A percentile compares a stretch with the other conserved stretches of the same genome.
These are phyloP conservation scores for Antennarius maculatus DNA, from an alignment of 2,797 vertebrate genomes.

Conservation along the genomic window DNA sequence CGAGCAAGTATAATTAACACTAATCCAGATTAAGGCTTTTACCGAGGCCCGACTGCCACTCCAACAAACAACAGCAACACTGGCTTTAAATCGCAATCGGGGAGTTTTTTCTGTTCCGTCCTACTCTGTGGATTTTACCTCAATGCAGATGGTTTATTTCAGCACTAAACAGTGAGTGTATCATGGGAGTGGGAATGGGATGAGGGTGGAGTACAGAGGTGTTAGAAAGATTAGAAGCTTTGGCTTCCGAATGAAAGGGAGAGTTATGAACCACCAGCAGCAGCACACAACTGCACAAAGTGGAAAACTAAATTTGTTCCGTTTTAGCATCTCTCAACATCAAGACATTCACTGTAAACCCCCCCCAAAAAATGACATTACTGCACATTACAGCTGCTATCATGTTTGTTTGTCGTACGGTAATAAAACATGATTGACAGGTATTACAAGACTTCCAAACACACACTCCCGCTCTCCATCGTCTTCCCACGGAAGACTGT, in stretches of 20 bases:
- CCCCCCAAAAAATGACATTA: constrained; percentile 30
- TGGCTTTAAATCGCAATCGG: constrained; percentile 37
- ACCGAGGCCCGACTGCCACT: constrained; percentile 56
- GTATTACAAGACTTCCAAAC: constrained; percentile 49
- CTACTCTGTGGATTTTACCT: constrained; percentile 33
- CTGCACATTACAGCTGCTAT: constrained; percentile 12
- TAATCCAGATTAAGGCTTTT: constrained; percentile 75
- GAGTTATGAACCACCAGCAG: constrained; percentile 24
- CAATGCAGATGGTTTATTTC: constrained; percentile 58
- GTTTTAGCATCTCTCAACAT: constrained; percentile 15
- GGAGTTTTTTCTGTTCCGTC: constrained; percentile 46
- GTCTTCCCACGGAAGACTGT: constrained; percentile 18
- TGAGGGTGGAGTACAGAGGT: constrained; percentile 52
- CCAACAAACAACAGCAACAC: constrained; percentile 59
- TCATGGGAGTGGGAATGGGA: constrained; percentile 39
- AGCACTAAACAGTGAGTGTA: constrained; percentile 42
- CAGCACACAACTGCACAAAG: constrained; percentile 15
- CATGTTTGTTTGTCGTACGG: constrained; percentile 25
- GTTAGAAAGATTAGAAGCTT: constrained; percentile 60
- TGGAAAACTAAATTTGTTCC: constrained; percentile 31
- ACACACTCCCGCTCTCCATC: constrained; percentile 8
- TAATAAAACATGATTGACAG: constrained; percentile 54
- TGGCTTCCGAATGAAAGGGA: constrained; percentile 49
- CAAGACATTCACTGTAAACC: constrained; percentile 20
- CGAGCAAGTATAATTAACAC: constrained; percentile 75